Percentiles rank a stretch among this genome's conserved stretches.
These are phyloP conservation scores for Phragmatobia fuliginosa DNA, from an alignment of 2,888 invertebrate genomes.

Conservation along the genomic window DNA sequence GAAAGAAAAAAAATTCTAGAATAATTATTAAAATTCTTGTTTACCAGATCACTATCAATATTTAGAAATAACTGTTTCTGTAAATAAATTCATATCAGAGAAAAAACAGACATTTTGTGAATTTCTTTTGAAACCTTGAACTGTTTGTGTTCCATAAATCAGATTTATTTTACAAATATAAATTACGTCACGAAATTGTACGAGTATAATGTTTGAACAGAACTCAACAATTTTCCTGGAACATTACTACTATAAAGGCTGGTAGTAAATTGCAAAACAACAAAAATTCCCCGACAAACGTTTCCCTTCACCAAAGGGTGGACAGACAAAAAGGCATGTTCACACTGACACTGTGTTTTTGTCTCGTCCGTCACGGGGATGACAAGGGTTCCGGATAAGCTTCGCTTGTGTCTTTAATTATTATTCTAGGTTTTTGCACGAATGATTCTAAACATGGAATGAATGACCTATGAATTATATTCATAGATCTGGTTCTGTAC, in stretches of 20 bases:
- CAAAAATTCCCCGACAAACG: constrained; percentile 63
- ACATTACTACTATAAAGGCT: constrained; percentile 47
- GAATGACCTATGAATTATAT: constrained; percentile 48
- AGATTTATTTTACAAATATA: constrained; percentile 2
- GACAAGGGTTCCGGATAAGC: constrained; percentile 66
- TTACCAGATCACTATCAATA: no score
- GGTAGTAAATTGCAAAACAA: constrained; percentile 57
- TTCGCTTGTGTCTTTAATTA: constrained; percentile 64
- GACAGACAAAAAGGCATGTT: constrained; percentile 63
- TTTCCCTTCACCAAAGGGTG: constrained; percentile 56
- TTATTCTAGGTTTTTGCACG: constrained; percentile 66
- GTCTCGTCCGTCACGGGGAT: constrained; percentile 65
- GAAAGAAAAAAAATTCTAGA: no score
- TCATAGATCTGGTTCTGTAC: background rate
- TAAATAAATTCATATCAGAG: no score
- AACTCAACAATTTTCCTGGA: constrained; percentile 39
- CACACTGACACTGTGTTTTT: constrained; percentile 63
- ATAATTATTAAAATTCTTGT: no score
- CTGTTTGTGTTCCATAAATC: background rate
- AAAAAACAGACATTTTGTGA: no score
- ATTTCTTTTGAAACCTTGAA: no score
- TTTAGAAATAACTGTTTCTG: no score
- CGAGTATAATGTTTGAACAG: constrained; percentile 32
- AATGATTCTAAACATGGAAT: constrained; percentile 60
- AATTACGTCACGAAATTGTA: constrained; percentile 23